Percentiles rank a stretch among this genome's conserved stretches.
Evolutionary conservation across 2,113 vertebrate genomes (phyloP).

Genomic region (Oxygymnocypris stewartii): DNA sequence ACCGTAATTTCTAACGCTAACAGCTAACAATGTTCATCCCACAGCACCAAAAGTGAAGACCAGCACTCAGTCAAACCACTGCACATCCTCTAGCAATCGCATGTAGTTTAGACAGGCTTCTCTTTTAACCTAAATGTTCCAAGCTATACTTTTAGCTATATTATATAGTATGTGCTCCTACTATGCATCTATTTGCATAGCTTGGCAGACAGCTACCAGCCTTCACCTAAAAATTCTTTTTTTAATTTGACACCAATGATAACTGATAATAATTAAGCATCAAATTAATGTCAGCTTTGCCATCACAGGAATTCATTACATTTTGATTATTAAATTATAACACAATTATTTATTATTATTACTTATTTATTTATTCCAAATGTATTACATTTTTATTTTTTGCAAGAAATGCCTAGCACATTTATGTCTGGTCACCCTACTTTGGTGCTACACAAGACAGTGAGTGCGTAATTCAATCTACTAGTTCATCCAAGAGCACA

Average conservation of each 20-base stretch:
- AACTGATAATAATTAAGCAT: too few relatives aligned
- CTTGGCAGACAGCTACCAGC: background rate
- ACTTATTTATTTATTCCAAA: too few relatives aligned
- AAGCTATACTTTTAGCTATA: background rate
- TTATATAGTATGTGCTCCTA: background rate
- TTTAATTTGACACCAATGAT: too few relatives aligned
- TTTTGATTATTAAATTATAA: too few relatives aligned
- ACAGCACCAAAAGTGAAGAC: background rate
- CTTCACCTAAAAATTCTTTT: too few relatives aligned
- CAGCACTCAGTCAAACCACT: background rate
- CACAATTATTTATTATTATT: too few relatives aligned
- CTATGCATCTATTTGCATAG: background rate
- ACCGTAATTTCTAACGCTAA: constrained; percentile 55
- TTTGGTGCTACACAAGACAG: background rate
- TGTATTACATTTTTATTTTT: too few relatives aligned
- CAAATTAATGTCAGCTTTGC: too few relatives aligned
- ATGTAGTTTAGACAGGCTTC: background rate
- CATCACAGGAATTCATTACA: too few relatives aligned
- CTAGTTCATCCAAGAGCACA: constrained; percentile 24
- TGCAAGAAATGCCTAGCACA: too few relatives aligned
- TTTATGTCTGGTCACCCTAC: background rate
- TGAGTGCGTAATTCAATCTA: constrained; percentile 24
- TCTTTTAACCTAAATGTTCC: background rate
- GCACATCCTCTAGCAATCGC: background rate
- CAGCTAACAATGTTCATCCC: constrained; percentile 1